phyloP scores from a whole-genome alignment of 2,797 vertebrate species.

The Lepus townsendii region DNA sequence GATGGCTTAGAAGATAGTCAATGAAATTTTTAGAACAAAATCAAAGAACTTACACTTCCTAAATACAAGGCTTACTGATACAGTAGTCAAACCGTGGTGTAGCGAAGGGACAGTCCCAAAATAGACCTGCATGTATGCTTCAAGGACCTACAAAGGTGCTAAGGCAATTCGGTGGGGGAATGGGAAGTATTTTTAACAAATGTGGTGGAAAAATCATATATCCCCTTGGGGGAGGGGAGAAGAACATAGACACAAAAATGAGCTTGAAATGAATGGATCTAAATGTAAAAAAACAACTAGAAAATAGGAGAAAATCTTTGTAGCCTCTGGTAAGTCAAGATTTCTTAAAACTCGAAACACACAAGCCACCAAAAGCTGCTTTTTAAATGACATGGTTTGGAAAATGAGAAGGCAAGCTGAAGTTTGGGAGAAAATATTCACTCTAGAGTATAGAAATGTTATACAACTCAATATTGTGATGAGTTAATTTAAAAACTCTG shows the following conservation, averaged over 20 bases:
- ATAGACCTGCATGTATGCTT: not conserved
- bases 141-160: not conserved
- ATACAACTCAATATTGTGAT: not conserved
- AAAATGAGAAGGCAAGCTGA: constrained; percentile 35
- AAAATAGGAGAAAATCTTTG: not conserved
- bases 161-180: not conserved
- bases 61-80: not conserved
- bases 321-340: not conserved
- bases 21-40: not conserved
- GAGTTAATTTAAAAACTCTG: not conserved
- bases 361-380: not conserved
- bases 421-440: not conserved
- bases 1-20: not conserved
- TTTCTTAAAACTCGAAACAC: constrained; percentile 13
- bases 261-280: constrained; percentile 31
- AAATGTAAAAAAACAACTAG: not conserved
- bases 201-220: not conserved
- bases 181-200: not conserved
- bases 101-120: not conserved
- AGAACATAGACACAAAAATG: not conserved
- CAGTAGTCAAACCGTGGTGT: not conserved
- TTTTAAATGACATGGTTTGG: not conserved
- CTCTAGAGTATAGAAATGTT: not conserved
- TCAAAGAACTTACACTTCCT: not conserved
- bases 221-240: not conserved